Conservation (phyloP, 2,797 vertebrate genomes). For the Siniperca undulata region DNA sequence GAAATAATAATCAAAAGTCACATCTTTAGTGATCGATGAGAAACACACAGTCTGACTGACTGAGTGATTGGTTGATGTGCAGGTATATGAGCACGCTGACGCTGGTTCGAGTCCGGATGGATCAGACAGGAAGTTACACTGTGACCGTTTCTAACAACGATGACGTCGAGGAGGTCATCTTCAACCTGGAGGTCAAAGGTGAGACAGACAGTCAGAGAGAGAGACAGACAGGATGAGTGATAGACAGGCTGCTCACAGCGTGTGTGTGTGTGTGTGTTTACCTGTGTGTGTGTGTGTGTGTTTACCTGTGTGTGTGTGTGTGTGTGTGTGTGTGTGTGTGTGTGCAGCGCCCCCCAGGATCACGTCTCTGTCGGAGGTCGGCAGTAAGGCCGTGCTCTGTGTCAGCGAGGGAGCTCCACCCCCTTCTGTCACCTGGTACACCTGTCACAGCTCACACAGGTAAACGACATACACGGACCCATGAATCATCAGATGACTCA, state of each 20-base stretch:
- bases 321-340: conserved; percentile 6
- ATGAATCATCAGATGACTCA: conserved; percentile 27
- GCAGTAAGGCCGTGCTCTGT: conserved; percentile 86
- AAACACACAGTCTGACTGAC: not conserved
- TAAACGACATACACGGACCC: conserved; percentile 70
- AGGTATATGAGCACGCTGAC: conserved; percentile 89
- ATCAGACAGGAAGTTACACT: conserved; percentile 90
- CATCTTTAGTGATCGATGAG: not conserved
- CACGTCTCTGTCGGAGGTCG: conserved; percentile 84
- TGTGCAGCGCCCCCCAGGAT: conserved; percentile 88
- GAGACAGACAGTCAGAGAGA: conserved; percentile 12
- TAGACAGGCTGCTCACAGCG: not conserved
- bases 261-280: conserved; percentile 8
- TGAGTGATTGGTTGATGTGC: conserved; percentile 14
- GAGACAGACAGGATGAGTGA: not conserved
- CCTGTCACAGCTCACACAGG: conserved; percentile 88
- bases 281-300: conserved; percentile 11
- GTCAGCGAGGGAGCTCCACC: conserved; percentile 89
- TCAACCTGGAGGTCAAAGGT: conserved; percentile 89
- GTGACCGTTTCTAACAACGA: conserved; percentile 86
- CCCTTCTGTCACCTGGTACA: conserved; percentile 89
- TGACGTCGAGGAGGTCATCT: conserved; percentile 79
- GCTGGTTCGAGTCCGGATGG: conserved; percentile 87
- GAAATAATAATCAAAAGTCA: not conserved
- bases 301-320: conserved; percentile 8